These are phyloP conservation scores for Danaus melanippus DNA, from an alignment of 1,140 invertebrate species.

Conservation along the genomic window DNA sequence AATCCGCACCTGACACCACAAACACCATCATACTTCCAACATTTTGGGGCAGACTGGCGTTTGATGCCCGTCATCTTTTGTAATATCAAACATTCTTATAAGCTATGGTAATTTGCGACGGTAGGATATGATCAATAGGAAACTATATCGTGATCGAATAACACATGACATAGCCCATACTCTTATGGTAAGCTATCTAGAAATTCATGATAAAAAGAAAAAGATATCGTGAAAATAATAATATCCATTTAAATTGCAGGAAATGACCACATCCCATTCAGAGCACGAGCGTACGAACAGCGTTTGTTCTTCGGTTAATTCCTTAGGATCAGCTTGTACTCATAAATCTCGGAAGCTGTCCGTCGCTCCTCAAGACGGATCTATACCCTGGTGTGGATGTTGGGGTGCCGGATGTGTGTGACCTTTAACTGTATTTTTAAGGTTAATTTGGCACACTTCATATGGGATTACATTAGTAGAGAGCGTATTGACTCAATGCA, in stretches of 20 bases:
- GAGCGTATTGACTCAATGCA: too few relatives aligned
- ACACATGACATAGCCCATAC: too few relatives aligned
- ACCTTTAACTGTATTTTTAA: slow-evolving; percentile 14
- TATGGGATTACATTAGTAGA: too few relatives aligned
- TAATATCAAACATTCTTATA: not conserved
- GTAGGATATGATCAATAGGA: too few relatives aligned
- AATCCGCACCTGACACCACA: slow-evolving; percentile 21
- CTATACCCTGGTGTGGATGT: slow-evolving; percentile 89
- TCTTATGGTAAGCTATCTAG: too few relatives aligned
- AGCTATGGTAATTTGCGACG: too few relatives aligned
- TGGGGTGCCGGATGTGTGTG: slow-evolving; percentile 89
- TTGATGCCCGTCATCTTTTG: slow-evolving; percentile 22
- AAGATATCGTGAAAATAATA: too few relatives aligned
- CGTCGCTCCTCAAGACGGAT: slow-evolving; percentile 75
- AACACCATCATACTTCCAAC: slow-evolving; percentile 15
- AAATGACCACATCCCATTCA: slow-evolving; percentile 73
- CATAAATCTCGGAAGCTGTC: slow-evolving; percentile 75
- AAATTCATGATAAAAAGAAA: too few relatives aligned
- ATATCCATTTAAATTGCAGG: slow-evolving; percentile 42
- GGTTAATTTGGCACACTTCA: too few relatives aligned
- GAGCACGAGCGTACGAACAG: slow-evolving; percentile 81
- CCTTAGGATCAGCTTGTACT: slow-evolving; percentile 73
- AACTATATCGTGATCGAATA: too few relatives aligned
- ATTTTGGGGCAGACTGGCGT: slow-evolving; percentile 18
- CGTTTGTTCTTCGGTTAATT: slow-evolving; percentile 74